Evolutionary conservation across 2,113 vertebrate genomes (phyloP).

Genomic region (Bucco capensis): DNA sequence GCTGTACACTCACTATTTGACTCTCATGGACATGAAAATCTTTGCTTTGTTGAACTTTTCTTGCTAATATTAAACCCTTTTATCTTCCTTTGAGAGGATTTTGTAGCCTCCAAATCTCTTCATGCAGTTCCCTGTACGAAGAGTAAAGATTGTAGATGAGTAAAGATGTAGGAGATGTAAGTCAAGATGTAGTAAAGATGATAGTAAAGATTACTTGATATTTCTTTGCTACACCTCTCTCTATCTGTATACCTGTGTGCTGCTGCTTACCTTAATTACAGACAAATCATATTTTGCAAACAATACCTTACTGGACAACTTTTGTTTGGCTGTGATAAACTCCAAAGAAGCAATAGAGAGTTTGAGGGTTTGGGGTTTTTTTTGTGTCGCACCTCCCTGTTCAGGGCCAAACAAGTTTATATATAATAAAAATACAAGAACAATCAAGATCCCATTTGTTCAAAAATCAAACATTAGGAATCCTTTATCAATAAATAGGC

Average conservation of each 20-base stretch:
- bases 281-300: not conserved
- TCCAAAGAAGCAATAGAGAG: not conserved
- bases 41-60: not conserved
- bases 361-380: accelerated
- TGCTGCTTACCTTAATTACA: not conserved
- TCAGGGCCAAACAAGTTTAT: not conserved
- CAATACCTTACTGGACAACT: not conserved
- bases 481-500: not conserved
- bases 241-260: not conserved
- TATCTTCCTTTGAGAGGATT: not conserved
- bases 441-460: not conserved
- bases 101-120: not conserved
- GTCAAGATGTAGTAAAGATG: too few relatives aligned
- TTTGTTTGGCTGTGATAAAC: not conserved
- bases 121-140: too few relatives aligned
- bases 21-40: not conserved
- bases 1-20: not conserved
- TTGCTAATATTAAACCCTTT: not conserved
- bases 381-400: not conserved
- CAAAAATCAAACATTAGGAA: not conserved
- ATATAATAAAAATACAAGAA: not conserved
- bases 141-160: too few relatives aligned
- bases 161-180: too few relatives aligned
- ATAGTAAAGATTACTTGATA: not conserved
- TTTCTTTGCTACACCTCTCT: not conserved